Evolutionary conservation across 2,888 invertebrate genomes (phyloP).

Genomic region (Synergus laeviventris): DNA sequence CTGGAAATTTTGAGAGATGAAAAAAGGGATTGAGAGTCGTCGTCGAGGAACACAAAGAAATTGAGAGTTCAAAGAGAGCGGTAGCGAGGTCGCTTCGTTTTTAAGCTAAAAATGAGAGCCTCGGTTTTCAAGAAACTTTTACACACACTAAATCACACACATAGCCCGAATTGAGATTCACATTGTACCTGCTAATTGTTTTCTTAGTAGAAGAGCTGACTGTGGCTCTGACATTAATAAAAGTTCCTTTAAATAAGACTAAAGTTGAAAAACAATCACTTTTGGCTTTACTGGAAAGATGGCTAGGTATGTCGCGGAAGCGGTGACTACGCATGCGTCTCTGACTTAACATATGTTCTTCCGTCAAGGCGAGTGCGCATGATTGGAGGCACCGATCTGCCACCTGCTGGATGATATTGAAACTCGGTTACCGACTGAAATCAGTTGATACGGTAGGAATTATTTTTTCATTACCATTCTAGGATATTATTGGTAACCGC

Average conservation of each 20-base stretch:
- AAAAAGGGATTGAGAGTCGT: background rate
- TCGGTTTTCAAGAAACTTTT: slow-evolving; percentile 54
- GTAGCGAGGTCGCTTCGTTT: slow-evolving; percentile 76
- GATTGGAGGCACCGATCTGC: slow-evolving; percentile 46
- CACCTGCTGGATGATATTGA: background rate
- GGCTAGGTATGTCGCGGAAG: slow-evolving; percentile 79
- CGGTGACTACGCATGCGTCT: slow-evolving; percentile 72
- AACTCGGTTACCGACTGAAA: background rate
- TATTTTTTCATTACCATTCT: background rate
- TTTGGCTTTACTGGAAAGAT: slow-evolving; percentile 83
- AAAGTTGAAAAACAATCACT: slow-evolving; percentile 85
- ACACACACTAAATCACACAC: slow-evolving; percentile 63
- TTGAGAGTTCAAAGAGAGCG: slow-evolving; percentile 72
- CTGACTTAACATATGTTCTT: slow-evolving; percentile 74
- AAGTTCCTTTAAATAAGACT: slow-evolving; percentile 86
- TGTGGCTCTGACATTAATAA: slow-evolving; percentile 97
- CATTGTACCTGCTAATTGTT: slow-evolving; percentile 92
- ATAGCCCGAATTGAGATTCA: slow-evolving; percentile 30
- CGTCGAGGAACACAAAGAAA: slow-evolving; percentile 50
- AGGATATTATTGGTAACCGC: background rate
- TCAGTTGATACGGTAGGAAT: background rate
- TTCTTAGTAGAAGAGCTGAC: slow-evolving; percentile 95
- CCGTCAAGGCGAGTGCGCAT: slow-evolving; percentile 66
- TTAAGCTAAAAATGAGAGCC: slow-evolving; percentile 60
- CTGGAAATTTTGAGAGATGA: background rate